These are phyloP conservation scores for Thelaira solivaga DNA, from an alignment of 2,888 invertebrate species.

Conservation along the genomic window DNA sequence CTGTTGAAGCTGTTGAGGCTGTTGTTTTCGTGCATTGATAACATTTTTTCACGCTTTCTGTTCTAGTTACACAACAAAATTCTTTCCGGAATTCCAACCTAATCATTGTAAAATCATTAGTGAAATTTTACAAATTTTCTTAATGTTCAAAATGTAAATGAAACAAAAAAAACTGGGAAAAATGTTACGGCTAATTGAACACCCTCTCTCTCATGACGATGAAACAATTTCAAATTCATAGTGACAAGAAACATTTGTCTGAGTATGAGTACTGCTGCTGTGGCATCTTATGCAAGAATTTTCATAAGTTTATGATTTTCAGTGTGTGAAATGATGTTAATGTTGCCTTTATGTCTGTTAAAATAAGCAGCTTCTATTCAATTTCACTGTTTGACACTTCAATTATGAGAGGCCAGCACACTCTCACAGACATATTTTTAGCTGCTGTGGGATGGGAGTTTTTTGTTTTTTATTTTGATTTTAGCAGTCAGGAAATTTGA, in stretches of 20 bases:
- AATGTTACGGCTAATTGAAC: slow-evolving; percentile 77
- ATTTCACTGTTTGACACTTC: slow-evolving; percentile 61
- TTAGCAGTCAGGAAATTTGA: slow-evolving; percentile 67
- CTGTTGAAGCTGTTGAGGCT: slow-evolving; percentile 3
- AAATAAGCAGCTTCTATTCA: slow-evolving; percentile 60
- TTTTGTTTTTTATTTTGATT: slow-evolving; percentile 31
- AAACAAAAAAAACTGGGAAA: slow-evolving; percentile 45
- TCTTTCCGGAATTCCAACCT: slow-evolving; percentile 66
- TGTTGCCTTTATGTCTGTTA: slow-evolving; percentile 54
- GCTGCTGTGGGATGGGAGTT: slow-evolving; percentile 29
- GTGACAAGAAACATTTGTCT: slow-evolving; percentile 55
- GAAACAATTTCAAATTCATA: slow-evolving; percentile 3
- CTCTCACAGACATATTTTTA: slow-evolving; percentile 14
- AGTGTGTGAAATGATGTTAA: slow-evolving; percentile 1
- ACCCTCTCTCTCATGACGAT: slow-evolving; percentile 72
- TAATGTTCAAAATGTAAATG: slow-evolving; percentile 34
- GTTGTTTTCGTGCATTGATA: slow-evolving; percentile 52
- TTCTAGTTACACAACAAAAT: slow-evolving; percentile 20
- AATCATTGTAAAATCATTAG: slow-evolving; percentile 76
- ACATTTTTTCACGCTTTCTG: slow-evolving; percentile 59
- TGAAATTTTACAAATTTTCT: slow-evolving; percentile 68
- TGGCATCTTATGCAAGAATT: background rate
- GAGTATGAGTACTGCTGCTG: background rate
- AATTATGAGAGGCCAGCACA: slow-evolving; percentile 60
- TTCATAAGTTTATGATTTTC: background rate